A percentile compares a stretch with the other conserved stretches of the same genome.
phyloP scores from a whole-genome alignment of 2,888 invertebrate species.

The Pyrgus malvae region DNA sequence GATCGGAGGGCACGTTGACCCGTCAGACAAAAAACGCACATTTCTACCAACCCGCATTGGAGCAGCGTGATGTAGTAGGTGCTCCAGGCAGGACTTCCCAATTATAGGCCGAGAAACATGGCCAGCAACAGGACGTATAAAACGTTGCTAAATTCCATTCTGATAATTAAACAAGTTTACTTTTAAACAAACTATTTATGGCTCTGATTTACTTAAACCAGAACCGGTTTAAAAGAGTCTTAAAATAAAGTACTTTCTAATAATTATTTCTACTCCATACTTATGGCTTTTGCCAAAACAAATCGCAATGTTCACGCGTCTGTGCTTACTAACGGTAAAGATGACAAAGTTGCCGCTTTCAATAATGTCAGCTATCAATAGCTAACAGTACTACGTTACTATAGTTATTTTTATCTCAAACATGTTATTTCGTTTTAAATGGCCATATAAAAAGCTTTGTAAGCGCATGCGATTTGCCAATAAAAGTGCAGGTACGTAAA shows the following conservation, averaged over 20 bases:
- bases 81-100: no score
- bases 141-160: no score
- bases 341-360: slow-evolving; percentile 57
- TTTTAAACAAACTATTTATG: no score
- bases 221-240: no score
- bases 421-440: slow-evolving; percentile 43
- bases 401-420: slow-evolving; percentile 38
- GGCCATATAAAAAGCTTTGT: slow-evolving; percentile 35
- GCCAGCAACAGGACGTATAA: no score
- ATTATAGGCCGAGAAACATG: no score
- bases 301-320: slow-evolving; percentile 51
- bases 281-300: not conserved
- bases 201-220: no score
- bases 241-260: slow-evolving; percentile 2
- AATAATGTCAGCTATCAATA: slow-evolving; percentile 52
- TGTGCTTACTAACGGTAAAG: slow-evolving; percentile 62
- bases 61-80: no score
- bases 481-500: slow-evolving; percentile 31
- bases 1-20: no score
- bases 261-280: slow-evolving; percentile 9
- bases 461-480: slow-evolving; percentile 33
- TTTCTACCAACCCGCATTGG: no score
- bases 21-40: no score
- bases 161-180: no score
- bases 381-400: slow-evolving; percentile 43